phyloP scores from a whole-genome alignment of 2,888 invertebrate genomes.

The Sinohyriopsis cumingii region DNA sequence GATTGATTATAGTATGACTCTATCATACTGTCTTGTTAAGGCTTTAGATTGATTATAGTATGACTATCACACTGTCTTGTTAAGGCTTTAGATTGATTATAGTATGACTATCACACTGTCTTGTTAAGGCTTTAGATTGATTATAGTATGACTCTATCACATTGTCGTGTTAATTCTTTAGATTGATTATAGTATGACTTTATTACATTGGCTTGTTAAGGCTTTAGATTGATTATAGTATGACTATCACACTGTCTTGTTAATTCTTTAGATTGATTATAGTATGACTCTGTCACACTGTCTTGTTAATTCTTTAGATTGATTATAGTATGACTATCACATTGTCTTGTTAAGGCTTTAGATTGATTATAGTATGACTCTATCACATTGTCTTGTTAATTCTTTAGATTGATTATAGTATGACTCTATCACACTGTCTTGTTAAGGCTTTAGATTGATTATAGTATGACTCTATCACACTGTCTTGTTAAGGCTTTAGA shows the following conservation, averaged over 20 bases:
- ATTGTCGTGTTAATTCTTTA: too few species aligned
- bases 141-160: too few species aligned
- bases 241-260: too few species aligned
- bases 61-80: too few species aligned
- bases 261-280: not conserved
- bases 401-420: not conserved
- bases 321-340: too few species aligned
- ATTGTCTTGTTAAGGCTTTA: not conserved
- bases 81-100: not conserved
- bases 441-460: not conserved
- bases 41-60: not conserved
- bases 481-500: not conserved
- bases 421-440: too few species aligned
- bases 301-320: not conserved
- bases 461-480: too few species aligned
- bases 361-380: not conserved
- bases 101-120: too few species aligned
- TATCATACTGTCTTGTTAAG: too few species aligned
- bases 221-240: not conserved
- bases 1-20: not conserved
- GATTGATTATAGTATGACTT: not conserved
- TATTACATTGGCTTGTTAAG: too few species aligned
- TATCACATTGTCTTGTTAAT: too few species aligned
- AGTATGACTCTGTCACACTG: too few species aligned
- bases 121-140: not conserved